Evolutionary conservation across 2,888 invertebrate species (phyloP).

Genomic region (Pammene aurita): DNA sequence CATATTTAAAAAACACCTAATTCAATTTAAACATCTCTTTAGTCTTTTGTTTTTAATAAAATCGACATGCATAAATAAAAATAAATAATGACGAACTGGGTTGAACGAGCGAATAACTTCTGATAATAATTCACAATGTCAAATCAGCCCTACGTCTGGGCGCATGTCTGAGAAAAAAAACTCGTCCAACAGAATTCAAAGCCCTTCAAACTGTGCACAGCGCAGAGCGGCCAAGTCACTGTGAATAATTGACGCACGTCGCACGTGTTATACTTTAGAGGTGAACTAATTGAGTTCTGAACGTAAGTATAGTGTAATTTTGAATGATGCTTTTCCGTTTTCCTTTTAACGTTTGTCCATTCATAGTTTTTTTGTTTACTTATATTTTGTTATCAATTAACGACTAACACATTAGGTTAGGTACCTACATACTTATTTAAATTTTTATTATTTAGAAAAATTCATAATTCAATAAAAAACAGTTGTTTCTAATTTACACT

Average conservation of each 20-base stretch:
- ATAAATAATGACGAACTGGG: background rate
- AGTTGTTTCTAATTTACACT: too few relatives aligned
- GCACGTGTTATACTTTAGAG: background rate
- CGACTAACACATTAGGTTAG: too few relatives aligned
- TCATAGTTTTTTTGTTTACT: background rate
- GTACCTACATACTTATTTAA: too few relatives aligned
- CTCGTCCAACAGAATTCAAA: slow-evolving; percentile 28
- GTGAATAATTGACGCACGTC: slow-evolving; percentile 16
- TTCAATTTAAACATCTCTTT: too few relatives aligned
- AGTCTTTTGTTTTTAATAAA: too few relatives aligned
- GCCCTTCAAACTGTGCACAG: slow-evolving; percentile 23
- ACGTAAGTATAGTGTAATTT: background rate
- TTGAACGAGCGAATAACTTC: slow-evolving; percentile 8
- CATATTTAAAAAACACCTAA: too few relatives aligned
- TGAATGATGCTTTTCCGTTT: background rate
- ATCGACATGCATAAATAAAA: too few relatives aligned
- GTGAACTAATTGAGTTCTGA: background rate
- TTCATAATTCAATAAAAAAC: too few relatives aligned
- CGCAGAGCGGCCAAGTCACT: slow-evolving; percentile 16
- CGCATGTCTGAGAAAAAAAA: slow-evolving; percentile 29
- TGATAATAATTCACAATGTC: slow-evolving; percentile 38
- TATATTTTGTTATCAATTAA: too few relatives aligned
- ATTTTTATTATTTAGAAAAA: too few relatives aligned
- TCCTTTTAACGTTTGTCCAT: background rate
- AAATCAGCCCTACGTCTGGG: slow-evolving; percentile 40